Conservation (phyloP, 1,140 invertebrate species). For the Daktulosphaira vitifoliae region DNA sequence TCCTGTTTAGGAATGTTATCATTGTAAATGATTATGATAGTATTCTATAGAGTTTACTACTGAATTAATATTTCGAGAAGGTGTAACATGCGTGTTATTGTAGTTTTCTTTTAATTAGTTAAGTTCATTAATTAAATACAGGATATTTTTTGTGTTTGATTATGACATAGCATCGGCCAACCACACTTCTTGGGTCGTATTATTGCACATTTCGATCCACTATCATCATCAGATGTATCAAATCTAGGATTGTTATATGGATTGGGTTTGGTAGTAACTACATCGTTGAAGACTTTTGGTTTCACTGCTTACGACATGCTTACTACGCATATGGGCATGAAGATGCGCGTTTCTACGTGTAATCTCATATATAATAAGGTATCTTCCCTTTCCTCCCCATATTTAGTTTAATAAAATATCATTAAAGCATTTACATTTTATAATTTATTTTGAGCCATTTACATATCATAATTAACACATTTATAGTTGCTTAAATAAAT, state of each 20-base stretch:
- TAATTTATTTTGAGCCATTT: too few relatives aligned
- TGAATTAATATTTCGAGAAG: too few relatives aligned
- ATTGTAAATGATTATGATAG: too few relatives aligned
- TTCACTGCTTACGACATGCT: slow-evolving; percentile 72
- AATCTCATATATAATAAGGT: slow-evolving; percentile 77
- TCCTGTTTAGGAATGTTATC: too few relatives aligned
- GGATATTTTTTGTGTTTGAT: slow-evolving; percentile 26
- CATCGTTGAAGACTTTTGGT: slow-evolving; percentile 58
- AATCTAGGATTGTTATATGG: slow-evolving; percentile 58
- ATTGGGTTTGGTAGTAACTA: slow-evolving; percentile 56
- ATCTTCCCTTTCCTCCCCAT: slow-evolving; percentile 35
- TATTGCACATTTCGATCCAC: slow-evolving; percentile 42
- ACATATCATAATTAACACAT: too few relatives aligned
- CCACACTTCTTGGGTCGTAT: slow-evolving; percentile 43
- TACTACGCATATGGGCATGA: slow-evolving; percentile 65
- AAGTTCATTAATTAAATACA: neutral
- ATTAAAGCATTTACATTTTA: too few relatives aligned
- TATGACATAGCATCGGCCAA: slow-evolving; percentile 34
- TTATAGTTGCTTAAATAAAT: too few relatives aligned
- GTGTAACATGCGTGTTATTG: too few relatives aligned
- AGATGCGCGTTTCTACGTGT: slow-evolving; percentile 65
- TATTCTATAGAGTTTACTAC: too few relatives aligned
- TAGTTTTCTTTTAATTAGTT: neutral
- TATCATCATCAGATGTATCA: slow-evolving; percentile 41
- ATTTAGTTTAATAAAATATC: too few relatives aligned